phyloP scores from a whole-genome alignment of 2,797 vertebrate genomes.

The Smutsia gigantea region DNA sequence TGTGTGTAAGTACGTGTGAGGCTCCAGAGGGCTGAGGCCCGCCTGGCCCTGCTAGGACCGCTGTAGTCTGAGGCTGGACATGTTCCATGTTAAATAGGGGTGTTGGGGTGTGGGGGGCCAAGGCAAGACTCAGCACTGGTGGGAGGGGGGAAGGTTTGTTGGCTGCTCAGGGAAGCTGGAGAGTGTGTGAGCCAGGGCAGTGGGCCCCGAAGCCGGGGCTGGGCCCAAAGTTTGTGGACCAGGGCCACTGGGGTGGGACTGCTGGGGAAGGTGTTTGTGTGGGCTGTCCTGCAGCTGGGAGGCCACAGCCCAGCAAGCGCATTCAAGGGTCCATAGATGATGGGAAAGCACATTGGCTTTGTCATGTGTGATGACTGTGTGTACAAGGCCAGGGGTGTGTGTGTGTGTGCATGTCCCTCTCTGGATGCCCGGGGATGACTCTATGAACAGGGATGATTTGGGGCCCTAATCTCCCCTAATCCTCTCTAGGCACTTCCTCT shows the following conservation, averaged over 20 bases:
- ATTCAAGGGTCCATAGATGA: no score
- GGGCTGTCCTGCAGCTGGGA: not conserved
- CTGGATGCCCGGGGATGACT: not conserved
- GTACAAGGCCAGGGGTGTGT: not conserved
- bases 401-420: not conserved
- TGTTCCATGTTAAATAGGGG: not conserved
- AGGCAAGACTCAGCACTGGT: not conserved
- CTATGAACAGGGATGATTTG: not conserved
- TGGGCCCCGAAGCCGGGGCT: no score
- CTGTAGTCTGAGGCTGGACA: not conserved
- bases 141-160: not conserved
- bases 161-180: not conserved
- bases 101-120: accelerated
- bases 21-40: not conserved
- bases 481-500: constrained; percentile 23
- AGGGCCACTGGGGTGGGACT: not conserved
- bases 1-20: not conserved
- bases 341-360: not conserved
- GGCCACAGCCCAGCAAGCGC: not conserved
- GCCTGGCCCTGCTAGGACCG: not conserved
- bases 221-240: not conserved
- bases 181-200: not conserved
- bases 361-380: not conserved
- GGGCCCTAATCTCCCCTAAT: not conserved
- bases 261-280: not conserved